Evolutionary conservation across 1,140 invertebrate genomes (phyloP), one percentile per base, ranked within the genome.

Genomic region (Lucilia sericata): DNA sequence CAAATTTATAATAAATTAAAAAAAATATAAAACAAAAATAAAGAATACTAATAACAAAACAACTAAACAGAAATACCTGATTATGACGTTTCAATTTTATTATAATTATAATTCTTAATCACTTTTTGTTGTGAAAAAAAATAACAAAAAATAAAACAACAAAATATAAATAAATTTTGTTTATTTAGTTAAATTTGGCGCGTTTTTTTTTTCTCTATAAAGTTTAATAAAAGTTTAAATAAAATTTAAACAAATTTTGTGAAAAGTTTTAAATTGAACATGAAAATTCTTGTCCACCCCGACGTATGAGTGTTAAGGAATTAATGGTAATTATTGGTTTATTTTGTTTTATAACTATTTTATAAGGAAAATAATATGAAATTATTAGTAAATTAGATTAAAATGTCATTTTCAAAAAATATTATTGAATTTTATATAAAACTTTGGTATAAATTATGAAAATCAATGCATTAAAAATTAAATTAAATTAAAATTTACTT

Each of bases 221-320:
- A 60, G 14, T 30, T 30, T 30, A 30, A 30, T 30, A 30, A 60
- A 60, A 60, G 13, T 60, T 70, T 2, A 55, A 55, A 0, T 70
- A 70, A 70, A 70, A 70, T 30, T 30, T 3, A 70, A 9, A 70
- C 25, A 21, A 25, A 21, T 0, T 21, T 10, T 21, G 65, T 21
- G 21, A 25, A 70, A 14, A 55, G 51, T 55, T 60, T 60, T 60
- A 13, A 7, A 60, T 12, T 60, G 17, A n/a, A 60, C 13, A 70
- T 21, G 7, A 8, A 25, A 21, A 21, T 25, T 70, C 9, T 21
- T 19, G 65, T 21, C 9, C 19, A 19, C 21, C n/a, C 7, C 8
- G 65, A n/a, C 19, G 19, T 70, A 70, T 70, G 65, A 70, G 65
- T 70, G 65, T 70, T 70, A 70, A 21, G 42, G 3, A 70, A 70